Base-by-base conservation (phyloP, 2,113 vertebrate genomes). In the Platysternon megacephalum region DNA sequence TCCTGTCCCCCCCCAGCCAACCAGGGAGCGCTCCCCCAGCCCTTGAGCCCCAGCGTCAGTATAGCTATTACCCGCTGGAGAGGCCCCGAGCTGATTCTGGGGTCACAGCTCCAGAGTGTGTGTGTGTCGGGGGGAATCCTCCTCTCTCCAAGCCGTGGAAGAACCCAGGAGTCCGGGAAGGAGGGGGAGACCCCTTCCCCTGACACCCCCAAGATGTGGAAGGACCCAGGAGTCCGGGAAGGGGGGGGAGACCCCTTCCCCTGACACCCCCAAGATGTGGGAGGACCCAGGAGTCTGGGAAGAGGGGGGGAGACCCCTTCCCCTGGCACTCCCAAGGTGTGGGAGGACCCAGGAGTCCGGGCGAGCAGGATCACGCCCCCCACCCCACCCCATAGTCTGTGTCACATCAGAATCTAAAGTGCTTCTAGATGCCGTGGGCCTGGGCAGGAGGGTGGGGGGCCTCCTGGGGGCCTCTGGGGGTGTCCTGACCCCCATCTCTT, bases 391-490 rank as follows among this genome's bases (percentile, higher is more conserved):
- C 72, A 49, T 9, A 11, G 52, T 92, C 58, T 6, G 39, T 58
- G 94, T 87, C 88, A 88, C 68, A 79, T 79, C 56, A 32, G 56
- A 61, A 35, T 55, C 79, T 74, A 14, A 48, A 86, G 52, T 29
- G 26, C 39, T 13, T 39, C 8, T 44, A 11, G 24, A 35, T 10
- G 7, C 8, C 5, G 3, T 42, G 52, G 8, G 52, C n/a, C 48
- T n/a, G 48, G 79, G 80, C 21, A 14, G 48, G 14, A 8, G 4
- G 5, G 52, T 48, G 10, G 12, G 35, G 1, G 52, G n/a, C 24
- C 26, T 72, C 8, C 11, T 16, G 11, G 13, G 28, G 46, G 76
- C 7, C n/a, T 32, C 39, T 79, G 4, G 29, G 46, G 79, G 26
- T 16, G 44, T 24, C 76, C 65, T 83, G 32, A 96, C 44, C 56